Conservation (phyloP, 2,888 invertebrate genomes). For the Lasioglossum marginatum region DNA sequence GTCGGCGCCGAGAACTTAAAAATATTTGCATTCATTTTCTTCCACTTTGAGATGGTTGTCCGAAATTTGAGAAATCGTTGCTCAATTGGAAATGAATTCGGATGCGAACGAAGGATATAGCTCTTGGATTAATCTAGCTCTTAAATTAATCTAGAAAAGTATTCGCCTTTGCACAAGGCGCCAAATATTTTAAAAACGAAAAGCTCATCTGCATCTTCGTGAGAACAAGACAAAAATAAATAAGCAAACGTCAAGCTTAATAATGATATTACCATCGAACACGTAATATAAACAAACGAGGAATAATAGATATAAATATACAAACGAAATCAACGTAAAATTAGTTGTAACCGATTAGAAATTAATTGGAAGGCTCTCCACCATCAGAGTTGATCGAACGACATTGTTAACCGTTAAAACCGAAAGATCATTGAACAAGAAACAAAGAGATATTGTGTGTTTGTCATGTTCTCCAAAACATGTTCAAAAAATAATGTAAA, state of each 20-base stretch:
- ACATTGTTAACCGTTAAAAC: no score
- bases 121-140: no score
- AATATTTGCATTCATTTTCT: not conserved
- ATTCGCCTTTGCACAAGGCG: no score
- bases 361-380: not conserved
- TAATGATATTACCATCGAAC: not conserved
- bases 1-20: conserved; percentile 41
- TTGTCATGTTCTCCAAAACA: no score
- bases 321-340: not conserved
- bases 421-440: no score
- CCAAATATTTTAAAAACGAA: no score
- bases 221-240: not conserved
- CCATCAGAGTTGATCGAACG: no score
- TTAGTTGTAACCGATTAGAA: not conserved
- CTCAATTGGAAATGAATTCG: not conserved
- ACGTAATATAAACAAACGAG: not conserved
- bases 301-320: not conserved
- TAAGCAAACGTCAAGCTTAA: not conserved
- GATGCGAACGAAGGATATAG: no score
- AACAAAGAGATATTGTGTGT: no score
- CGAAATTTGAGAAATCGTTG: not conserved
- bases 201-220: no score
- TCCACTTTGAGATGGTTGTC: not conserved
- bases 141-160: no score
- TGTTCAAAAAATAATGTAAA: no score